phyloP scores from a whole-genome alignment of 2,113 vertebrate genomes.

The Neogobius melanostomus region DNA sequence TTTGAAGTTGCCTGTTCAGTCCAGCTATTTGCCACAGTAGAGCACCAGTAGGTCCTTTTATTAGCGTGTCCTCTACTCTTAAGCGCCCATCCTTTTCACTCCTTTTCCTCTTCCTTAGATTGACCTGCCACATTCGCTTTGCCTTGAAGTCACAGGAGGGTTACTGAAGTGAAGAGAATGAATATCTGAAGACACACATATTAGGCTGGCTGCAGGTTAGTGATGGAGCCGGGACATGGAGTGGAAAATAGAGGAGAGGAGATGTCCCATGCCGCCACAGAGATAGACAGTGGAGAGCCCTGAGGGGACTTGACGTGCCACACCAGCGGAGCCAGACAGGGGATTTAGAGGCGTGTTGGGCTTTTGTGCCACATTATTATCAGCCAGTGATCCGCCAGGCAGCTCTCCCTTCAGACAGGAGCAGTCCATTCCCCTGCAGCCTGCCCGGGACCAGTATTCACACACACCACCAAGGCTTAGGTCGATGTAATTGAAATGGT shows the following conservation, averaged over 20 bases:
- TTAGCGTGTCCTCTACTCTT: not conserved
- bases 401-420: conserved; percentile 57
- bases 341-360: conserved; percentile 62
- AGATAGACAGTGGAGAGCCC: conserved; percentile 32
- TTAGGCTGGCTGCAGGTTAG: conserved; percentile 58
- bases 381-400: conserved; percentile 62
- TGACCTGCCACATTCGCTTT: conserved; percentile 44
- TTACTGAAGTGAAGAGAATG: conserved; percentile 42
- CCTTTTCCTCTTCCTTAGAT: conserved; percentile 22
- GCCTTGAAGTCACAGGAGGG: conserved; percentile 35
- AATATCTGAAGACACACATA: conserved; percentile 48
- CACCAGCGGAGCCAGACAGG: conserved; percentile 48
- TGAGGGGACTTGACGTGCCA: conserved; percentile 61
- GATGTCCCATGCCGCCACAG: conserved; percentile 43
- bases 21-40: not conserved
- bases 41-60: not conserved
- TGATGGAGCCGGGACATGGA: conserved; percentile 47
- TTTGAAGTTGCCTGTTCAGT: not conserved
- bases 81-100: conserved; percentile 8
- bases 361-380: conserved; percentile 71
- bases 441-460: conserved; percentile 51
- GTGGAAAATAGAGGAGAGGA: conserved; percentile 51
- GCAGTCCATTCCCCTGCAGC: conserved; percentile 49
- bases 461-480: conserved; percentile 43
- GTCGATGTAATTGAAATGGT: conserved; percentile 56